A percentile compares a stretch with the other conserved stretches of the same genome.
Evolutionary conservation across 2,888 invertebrate species (phyloP).

Genomic region (Xylocampa areola): DNA sequence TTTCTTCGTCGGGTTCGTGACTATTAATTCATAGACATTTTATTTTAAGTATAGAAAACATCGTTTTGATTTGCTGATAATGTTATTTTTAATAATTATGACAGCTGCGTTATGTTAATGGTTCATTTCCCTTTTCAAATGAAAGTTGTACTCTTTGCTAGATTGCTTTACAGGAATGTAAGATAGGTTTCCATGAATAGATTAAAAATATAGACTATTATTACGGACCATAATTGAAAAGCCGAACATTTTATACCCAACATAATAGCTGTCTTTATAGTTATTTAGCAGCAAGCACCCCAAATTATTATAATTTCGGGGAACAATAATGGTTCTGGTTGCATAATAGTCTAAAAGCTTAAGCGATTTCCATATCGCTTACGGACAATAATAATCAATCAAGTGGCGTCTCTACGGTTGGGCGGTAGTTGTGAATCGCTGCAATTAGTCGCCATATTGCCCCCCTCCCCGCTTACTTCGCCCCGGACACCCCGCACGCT

Average conservation of each 20-base stretch:
- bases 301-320: constrained; percentile 51
- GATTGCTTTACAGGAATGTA: neutral
- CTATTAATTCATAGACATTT: neutral
- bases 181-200: constrained; percentile 1
- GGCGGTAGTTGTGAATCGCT: constrained; percentile 77
- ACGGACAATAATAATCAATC: constrained; percentile 78
- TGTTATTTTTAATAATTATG: too few relatives aligned
- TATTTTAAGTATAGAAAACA: neutral
- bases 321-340: constrained; percentile 44
- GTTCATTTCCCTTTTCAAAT: too few relatives aligned
- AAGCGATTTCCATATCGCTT: constrained; percentile 69
- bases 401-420: constrained; percentile 69
- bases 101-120: too few relatives aligned
- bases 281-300: constrained; percentile 37
- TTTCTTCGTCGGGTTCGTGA: neutral
- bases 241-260: constrained; percentile 22
- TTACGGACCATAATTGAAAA: constrained; percentile 39
- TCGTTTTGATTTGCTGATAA: too few relatives aligned
- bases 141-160: too few relatives aligned
- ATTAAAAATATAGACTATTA: constrained; percentile 24
- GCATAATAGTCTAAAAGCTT: constrained; percentile 61
- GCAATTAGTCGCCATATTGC: constrained; percentile 80
- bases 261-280: constrained; percentile 37
- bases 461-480: constrained; percentile 59
- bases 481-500: constrained; percentile 23